Evolutionary conservation across 2,888 invertebrate species (phyloP).

Genomic region (Pterostichus niger): DNA sequence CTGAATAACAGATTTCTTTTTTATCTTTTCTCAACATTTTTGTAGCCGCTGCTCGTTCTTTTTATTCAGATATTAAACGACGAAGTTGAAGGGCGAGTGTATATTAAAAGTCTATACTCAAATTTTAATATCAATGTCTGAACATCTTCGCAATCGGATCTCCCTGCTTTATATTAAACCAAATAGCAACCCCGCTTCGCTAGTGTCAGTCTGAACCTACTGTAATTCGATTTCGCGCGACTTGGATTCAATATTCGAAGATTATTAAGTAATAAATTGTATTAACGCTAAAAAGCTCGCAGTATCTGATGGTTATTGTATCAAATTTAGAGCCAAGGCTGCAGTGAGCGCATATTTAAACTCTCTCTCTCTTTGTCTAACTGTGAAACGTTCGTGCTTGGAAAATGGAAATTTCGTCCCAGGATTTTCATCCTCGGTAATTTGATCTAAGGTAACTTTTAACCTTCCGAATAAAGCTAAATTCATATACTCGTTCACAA

Average conservation of each 20-base stretch:
- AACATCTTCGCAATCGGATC: slow-evolving; percentile 6
- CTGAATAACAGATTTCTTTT: neutral
- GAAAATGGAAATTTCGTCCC: too few relatives aligned
- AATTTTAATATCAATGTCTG: slow-evolving; percentile 27
- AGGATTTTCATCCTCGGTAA: too few relatives aligned
- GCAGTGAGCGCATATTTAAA: neutral
- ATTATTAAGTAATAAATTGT: slow-evolving; percentile 63
- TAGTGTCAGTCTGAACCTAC: slow-evolving; percentile 19
- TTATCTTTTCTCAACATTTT: neutral
- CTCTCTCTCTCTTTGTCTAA: too few relatives aligned
- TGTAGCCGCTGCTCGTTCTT: neutral
- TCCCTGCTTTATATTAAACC: slow-evolving; percentile 12
- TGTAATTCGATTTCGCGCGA: slow-evolving; percentile 20
- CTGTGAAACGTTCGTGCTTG: too few relatives aligned
- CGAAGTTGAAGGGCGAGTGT: neutral
- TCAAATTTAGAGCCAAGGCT: slow-evolving; percentile 8
- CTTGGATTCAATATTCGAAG: slow-evolving; percentile 56
- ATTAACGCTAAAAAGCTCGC: slow-evolving; percentile 57
- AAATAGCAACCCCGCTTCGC: slow-evolving; percentile 17
- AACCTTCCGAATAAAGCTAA: too few relatives aligned
- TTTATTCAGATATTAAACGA: too few relatives aligned
- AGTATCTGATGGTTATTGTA: slow-evolving; percentile 34
- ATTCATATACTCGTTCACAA: too few relatives aligned
- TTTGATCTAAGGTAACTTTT: too few relatives aligned
- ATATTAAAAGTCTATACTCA: slow-evolving; percentile 27